These are phyloP conservation scores for Atractosteus spatula DNA, from an alignment of 2,113 vertebrate genomes.

Conservation along the genomic window DNA sequence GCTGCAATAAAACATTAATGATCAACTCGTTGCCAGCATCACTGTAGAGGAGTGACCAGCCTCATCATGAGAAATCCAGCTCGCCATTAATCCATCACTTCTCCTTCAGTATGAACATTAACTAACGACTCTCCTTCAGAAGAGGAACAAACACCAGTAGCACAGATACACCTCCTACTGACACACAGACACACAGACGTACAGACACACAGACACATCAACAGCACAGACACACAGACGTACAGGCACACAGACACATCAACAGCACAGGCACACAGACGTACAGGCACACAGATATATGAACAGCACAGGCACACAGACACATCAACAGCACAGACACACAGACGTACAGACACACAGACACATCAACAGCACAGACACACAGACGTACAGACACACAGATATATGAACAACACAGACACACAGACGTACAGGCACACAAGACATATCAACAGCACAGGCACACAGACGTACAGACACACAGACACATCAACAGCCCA, in stretches of 20 bases:
- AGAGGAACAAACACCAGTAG: no score
- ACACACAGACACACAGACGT: neutral
- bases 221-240: neutral
- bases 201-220: neutral
- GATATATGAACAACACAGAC: neutral
- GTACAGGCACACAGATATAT: neutral
- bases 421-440: neutral
- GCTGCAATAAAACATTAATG: no score
- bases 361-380: neutral
- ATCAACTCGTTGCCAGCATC: no score
- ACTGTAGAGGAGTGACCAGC: no score
- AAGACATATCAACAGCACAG: no score
- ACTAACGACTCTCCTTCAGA: no score
- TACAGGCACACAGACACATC: neutral
- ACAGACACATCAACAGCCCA: neutral
- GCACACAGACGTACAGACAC: no score
- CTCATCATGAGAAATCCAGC: no score
- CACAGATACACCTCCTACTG: neutral
- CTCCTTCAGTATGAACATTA: no score
- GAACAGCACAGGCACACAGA: no score
- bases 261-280: neutral
- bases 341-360: neutral
- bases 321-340: constrained; percentile 2
- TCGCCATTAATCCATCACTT: no score
- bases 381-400: neutral